Evolutionary conservation across 64 coral and sea anemone genomes (phyloP), one percentile per base, ranked within the genome.

Genomic region (Pocillopora verrucosa): DNA sequence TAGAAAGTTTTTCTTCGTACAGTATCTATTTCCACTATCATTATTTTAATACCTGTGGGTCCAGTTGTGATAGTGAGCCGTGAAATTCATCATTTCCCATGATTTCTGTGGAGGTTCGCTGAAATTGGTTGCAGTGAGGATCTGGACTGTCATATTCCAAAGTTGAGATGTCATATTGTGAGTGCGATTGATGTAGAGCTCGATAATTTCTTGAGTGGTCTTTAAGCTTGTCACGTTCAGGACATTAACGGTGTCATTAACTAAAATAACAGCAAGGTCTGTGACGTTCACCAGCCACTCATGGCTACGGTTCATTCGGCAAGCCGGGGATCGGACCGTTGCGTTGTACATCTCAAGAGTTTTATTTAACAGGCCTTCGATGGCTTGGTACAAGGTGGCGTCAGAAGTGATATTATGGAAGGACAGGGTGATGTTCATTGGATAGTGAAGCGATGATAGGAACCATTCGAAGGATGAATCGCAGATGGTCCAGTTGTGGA

Each of bases 221-320:
- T 91, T 95, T 38, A 84, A 77, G 6, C 68, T 76, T 3, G 76
- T 91, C 10, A 36, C 70, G 73, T 88, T 88, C 5, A 95, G 70
- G 16, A 95, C 93, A 65, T 95, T 91, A 17, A 82, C 69, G 1
- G 89, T 95, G 35, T 95, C 89, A 56, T 95, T 95, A 58, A 91
- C 13, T 3, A 95, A 20, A 89, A 88, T 88, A 1, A 90, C 79
- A 30, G 88, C 72, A 30, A 95, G 58, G 62, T 95, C 84, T 12
- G 82, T 91, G 17, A 82, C 36, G 62, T 91, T 88, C 5, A 75
- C 79, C n/a, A 91, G 34, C 12, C 80, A 58, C 38, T 88, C 69
- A 77, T 95, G 69, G 16, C 77, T 95, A 68, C 36, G 34, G 86
- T 95, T 95, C 58, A 95, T 30, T 38, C 81, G 80, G 65, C 90